These are phyloP conservation scores for Phortica variegata DNA, from an alignment of 1,140 invertebrate genomes.

Conservation along the genomic window DNA sequence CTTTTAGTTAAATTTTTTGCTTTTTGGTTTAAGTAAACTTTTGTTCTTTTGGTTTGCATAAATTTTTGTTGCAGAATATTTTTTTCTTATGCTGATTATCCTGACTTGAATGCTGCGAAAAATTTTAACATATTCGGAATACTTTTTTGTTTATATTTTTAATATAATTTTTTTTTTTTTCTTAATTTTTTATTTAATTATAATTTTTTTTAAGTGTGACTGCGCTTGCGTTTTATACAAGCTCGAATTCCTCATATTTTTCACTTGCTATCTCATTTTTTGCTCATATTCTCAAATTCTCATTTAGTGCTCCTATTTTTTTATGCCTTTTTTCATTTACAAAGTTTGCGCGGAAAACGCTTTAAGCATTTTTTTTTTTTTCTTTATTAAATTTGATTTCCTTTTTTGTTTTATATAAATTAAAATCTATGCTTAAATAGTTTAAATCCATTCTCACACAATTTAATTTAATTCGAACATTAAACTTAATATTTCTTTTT, in stretches of 20 bases:
- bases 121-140: conserved; percentile 19
- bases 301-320: conserved; percentile 12
- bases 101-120: too few species aligned
- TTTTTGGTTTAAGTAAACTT: conserved; percentile 15
- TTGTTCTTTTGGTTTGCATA: conserved; percentile 6
- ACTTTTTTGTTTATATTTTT: conserved; percentile 5
- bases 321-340: conserved; percentile 41
- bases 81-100: too few species aligned
- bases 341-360: conserved; percentile 31
- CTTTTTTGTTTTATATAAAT: conserved; percentile 23
- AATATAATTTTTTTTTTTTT: conserved; percentile 8
- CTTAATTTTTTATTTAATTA: conserved; percentile 26
- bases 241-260: too few species aligned
- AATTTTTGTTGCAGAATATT: conserved; percentile 19
- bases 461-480: conserved; percentile 31
- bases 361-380: conserved; percentile 13
- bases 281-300: conserved; percentile 42
- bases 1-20: conserved; percentile 20
- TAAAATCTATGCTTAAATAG: conserved; percentile 49
- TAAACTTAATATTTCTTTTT: conserved; percentile 34
- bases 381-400: conserved; percentile 5
- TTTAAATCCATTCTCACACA: conserved; percentile 44
- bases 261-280: conserved; percentile 41
- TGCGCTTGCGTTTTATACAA: conserved; percentile 14
- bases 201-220: conserved; percentile 10